These are phyloP conservation scores for Trichonephila clavipes DNA, from an alignment of 1,140 invertebrate genomes.

Conservation along the genomic window DNA sequence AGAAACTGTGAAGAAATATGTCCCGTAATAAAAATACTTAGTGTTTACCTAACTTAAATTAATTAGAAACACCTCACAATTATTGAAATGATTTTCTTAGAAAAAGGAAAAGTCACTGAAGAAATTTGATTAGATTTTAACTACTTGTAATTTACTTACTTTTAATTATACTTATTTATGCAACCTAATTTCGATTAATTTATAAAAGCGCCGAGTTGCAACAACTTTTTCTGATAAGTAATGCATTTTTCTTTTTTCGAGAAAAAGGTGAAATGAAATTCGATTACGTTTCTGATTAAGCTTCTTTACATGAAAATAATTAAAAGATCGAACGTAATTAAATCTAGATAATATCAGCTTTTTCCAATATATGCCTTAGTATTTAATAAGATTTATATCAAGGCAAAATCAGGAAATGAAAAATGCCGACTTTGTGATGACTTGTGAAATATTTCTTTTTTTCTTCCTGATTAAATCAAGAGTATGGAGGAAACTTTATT, in stretches of 20 bases:
- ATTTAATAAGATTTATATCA: slow-evolving; percentile 31
- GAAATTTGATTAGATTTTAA: not conserved
- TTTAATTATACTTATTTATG: not conserved
- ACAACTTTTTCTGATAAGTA: not conserved
- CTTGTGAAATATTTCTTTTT: not conserved
- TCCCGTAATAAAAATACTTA: no score
- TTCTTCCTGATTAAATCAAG: not conserved
- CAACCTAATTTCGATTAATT: not conserved
- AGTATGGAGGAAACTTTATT: not conserved
- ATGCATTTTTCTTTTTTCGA: not conserved
- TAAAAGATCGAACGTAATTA: slow-evolving; percentile 20
- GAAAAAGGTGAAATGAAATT: not conserved
- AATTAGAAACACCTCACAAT: not conserved
- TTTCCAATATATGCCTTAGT: not conserved
- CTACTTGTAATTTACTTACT: not conserved
- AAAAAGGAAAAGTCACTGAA: not conserved
- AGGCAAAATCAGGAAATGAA: not conserved
- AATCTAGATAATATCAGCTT: not conserved
- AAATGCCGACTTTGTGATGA: not conserved
- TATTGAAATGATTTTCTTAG: not conserved
- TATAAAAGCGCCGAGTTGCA: not conserved
- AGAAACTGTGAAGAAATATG: no score
- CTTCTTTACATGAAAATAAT: not conserved
- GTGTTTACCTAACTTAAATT: not conserved
- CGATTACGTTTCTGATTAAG: slow-evolving; percentile 4